Conservation (phyloP, 2,113 vertebrate genomes). For the Riparia riparia region DNA sequence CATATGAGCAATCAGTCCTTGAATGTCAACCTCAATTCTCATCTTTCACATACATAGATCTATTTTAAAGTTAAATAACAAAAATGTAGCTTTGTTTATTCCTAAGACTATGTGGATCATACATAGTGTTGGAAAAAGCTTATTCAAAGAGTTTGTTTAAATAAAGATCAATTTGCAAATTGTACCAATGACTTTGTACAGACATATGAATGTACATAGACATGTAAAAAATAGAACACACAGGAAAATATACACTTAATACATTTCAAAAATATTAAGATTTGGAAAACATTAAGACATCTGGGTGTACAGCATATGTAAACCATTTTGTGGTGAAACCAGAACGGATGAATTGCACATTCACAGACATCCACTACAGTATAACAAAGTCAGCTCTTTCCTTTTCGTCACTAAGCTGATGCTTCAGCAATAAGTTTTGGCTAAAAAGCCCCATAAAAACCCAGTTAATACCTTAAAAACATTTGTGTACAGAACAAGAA, state of each 20-base stretch:
- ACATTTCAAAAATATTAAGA: constrained; percentile 28
- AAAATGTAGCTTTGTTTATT: constrained; percentile 2
- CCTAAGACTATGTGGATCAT: neutral
- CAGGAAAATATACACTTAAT: constrained; percentile 35
- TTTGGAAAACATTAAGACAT: constrained; percentile 55
- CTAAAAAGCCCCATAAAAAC: neutral
- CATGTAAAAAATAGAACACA: constrained; percentile 65
- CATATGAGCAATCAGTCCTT: neutral
- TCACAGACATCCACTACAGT: constrained; percentile 31
- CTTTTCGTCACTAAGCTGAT: neutral
- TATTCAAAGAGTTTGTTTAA: constrained; percentile 56
- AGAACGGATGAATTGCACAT: constrained; percentile 67
- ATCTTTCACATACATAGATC: neutral
- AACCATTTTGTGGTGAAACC: constrained; percentile 53
- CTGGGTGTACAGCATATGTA: constrained; percentile 43
- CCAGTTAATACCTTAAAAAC: neutral
- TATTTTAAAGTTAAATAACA: constrained; percentile 1
- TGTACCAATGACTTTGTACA: constrained; percentile 51
- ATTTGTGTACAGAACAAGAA: neutral
- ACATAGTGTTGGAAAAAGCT: constrained; percentile 26
- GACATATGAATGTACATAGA: constrained; percentile 45
- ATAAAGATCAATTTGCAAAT: constrained; percentile 53
- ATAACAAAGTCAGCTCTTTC: constrained; percentile 4
- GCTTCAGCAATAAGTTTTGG: constrained; percentile 1
- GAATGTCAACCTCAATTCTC: neutral